These are phyloP conservation scores for Phortica magna DNA, from an alignment of 2,888 invertebrate genomes.

Conservation along the genomic window DNA sequence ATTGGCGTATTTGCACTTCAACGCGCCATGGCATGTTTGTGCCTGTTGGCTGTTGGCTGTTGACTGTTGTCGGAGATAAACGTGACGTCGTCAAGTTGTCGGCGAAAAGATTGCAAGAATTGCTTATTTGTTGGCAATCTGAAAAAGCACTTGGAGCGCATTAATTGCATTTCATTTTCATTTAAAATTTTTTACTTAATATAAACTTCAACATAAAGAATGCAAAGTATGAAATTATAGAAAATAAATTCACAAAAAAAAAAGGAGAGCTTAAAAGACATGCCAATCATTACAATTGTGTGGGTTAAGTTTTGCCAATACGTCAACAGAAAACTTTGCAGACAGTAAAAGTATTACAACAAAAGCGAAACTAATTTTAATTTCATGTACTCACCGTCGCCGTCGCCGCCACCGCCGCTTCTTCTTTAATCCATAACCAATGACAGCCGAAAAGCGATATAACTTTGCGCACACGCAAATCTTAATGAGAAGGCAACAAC, in stretches of 20 bases:
- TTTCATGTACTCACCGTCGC: neutral
- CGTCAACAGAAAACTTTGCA: conserved; percentile 24
- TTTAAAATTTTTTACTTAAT: neutral
- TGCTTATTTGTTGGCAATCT: neutral
- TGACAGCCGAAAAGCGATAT: neutral
- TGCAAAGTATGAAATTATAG: conserved; percentile 5
- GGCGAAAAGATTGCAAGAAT: neutral
- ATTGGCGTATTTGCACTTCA: conserved; percentile 45
- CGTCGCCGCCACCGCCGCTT: neutral
- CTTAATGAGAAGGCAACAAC: conserved; percentile 14
- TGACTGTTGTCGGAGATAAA: conserved; percentile 7
- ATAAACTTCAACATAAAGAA: neutral
- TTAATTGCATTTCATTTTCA: conserved; percentile 15
- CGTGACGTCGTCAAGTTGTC: too few species aligned
- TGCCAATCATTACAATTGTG: conserved; percentile 53
- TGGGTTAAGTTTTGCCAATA: conserved; percentile 48
- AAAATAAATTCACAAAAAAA: neutral
- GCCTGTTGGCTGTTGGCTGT: neutral
- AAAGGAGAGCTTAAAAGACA: neutral
- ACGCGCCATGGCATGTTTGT: neutral
- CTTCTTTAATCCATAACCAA: neutral
- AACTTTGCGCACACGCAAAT: neutral
- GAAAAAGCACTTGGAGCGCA: neutral
- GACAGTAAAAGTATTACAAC: conserved; percentile 19
- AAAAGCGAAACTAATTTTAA: conserved; percentile 30